phyloP scores from a whole-genome alignment of 2,888 invertebrate species.

The Tiliacea aurago region DNA sequence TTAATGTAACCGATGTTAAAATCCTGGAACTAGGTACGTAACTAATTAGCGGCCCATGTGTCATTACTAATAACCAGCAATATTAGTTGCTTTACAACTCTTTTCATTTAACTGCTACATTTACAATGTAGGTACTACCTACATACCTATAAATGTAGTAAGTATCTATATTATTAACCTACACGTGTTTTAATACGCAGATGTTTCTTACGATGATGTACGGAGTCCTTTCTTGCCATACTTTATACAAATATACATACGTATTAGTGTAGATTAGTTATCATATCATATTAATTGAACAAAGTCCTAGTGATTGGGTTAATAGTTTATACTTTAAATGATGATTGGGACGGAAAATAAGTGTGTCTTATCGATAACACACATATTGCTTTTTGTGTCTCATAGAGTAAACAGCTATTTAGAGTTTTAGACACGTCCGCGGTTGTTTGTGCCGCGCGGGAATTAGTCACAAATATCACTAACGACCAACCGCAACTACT shows the following conservation, averaged over 20 bases:
- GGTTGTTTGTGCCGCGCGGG: slow-evolving; percentile 51
- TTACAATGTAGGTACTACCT: background rate
- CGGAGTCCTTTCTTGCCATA: background rate
- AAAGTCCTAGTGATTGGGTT: slow-evolving; percentile 39
- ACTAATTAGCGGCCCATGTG: background rate
- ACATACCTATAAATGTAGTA: too few species aligned
- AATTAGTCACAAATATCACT: slow-evolving; percentile 59
- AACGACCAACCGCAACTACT: slow-evolving; percentile 60
- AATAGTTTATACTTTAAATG: slow-evolving; percentile 29
- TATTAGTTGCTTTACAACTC: slow-evolving; percentile 1
- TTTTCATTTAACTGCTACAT: background rate
- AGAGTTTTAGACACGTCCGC: slow-evolving; percentile 60
- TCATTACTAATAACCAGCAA: background rate
- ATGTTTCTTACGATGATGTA: slow-evolving; percentile 17
- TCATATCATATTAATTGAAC: slow-evolving; percentile 21
- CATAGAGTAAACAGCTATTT: slow-evolving; percentile 62
- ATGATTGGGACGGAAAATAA: slow-evolving; percentile 6
- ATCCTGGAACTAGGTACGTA: background rate
- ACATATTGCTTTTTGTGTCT: slow-evolving; percentile 39
- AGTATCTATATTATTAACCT: background rate
- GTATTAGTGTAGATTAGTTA: slow-evolving; percentile 24
- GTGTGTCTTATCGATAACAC: slow-evolving; percentile 33
- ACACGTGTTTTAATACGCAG: slow-evolving; percentile 24
- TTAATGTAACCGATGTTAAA: background rate
- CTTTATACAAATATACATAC: slow-evolving; percentile 7